A percentile compares a stretch with the other conserved stretches of the same genome.
Conservation (phyloP, 2,113 vertebrate genomes). For the Thamnaconus septentrionalis region DNA sequence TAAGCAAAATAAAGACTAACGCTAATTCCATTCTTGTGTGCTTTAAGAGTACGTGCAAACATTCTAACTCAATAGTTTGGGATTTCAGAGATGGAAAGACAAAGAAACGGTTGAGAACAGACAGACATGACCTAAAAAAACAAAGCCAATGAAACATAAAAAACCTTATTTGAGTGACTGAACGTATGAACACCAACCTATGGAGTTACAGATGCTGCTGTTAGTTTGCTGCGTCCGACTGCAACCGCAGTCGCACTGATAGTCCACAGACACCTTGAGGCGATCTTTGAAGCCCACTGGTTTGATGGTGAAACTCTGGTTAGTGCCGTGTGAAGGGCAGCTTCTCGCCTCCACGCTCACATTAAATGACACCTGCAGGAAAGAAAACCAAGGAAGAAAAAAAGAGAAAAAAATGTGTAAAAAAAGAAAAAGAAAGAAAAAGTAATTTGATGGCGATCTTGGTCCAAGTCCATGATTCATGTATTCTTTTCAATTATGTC, state of each 20-base stretch:
- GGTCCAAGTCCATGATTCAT: too few species aligned
- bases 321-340: slow-evolving; percentile 73
- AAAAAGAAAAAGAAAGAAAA: too few species aligned
- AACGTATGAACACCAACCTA: slow-evolving; percentile 58
- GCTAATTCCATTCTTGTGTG: too few species aligned
- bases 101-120: too few species aligned
- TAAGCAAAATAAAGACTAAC: too few species aligned
- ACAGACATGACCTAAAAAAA: too few species aligned
- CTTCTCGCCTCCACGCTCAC: slow-evolving; percentile 85
- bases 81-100: too few species aligned
- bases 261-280: slow-evolving; percentile 83
- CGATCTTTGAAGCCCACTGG: slow-evolving; percentile 94
- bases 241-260: slow-evolving; percentile 88
- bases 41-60: too few species aligned
- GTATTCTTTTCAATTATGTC: too few species aligned
- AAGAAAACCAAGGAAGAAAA: not conserved
- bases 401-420: not conserved
- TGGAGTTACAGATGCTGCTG: slow-evolving; percentile 85
- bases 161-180: not conserved
- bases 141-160: too few species aligned
- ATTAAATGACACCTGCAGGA: slow-evolving; percentile 84
- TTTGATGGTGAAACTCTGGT: slow-evolving; percentile 85
- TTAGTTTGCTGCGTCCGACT: slow-evolving; percentile 53
- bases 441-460: too few species aligned
- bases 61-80: too few species aligned